Conservation (phyloP, 2,797 vertebrate genomes). For the Gymnocypris eckloni region DNA sequence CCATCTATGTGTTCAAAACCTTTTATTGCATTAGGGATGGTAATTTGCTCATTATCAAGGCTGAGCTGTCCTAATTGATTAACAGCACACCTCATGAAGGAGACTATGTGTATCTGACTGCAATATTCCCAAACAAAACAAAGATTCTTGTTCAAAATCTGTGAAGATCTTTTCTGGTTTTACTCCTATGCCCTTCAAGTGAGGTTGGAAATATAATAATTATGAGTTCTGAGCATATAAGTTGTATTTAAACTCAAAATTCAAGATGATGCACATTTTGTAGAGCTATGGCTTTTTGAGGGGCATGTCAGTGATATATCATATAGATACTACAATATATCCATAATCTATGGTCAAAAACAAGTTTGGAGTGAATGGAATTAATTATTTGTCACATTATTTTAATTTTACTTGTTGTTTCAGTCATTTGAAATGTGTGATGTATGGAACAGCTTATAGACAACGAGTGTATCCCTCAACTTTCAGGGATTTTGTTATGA, state of each 20-base stretch:
- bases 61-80: slow-evolving; percentile 27
- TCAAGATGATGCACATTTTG: neutral
- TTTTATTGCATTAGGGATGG: slow-evolving; percentile 32
- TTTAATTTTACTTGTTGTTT: neutral
- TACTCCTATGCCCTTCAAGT: neutral
- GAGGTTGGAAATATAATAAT: neutral
- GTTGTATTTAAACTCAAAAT: neutral
- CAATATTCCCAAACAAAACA: neutral
- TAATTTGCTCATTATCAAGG: slow-evolving; percentile 29
- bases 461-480: neutral
- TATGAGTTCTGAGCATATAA: neutral
- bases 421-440: neutral
- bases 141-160: neutral
- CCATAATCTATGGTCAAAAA: neutral
- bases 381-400: neutral
- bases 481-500: neutral
- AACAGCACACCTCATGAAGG: slow-evolving; percentile 13
- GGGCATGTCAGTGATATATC: neutral
- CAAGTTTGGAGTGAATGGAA: neutral
- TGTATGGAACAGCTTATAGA: neutral
- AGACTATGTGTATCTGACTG: neutral
- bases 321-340: neutral
- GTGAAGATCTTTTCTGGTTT: neutral
- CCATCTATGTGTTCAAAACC: slow-evolving; percentile 26
- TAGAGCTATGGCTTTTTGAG: neutral